Conservation (phyloP, 2,888 invertebrate genomes). For the Calameuta filiformis region DNA sequence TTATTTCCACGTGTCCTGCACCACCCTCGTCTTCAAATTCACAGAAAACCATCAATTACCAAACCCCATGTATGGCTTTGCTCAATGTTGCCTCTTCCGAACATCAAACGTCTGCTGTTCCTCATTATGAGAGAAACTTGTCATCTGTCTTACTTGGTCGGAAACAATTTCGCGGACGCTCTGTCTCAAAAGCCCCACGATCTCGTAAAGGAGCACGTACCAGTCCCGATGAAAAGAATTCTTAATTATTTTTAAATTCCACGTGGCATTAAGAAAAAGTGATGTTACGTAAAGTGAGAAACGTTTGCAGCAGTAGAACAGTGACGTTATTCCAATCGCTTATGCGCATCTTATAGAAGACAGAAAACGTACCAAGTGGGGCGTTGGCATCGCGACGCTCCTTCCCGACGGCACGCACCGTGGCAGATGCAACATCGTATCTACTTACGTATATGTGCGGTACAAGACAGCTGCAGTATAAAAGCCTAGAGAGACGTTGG, state of each 20-base stretch:
- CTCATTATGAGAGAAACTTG: not conserved
- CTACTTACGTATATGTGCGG: not conserved
- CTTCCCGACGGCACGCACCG: not conserved
- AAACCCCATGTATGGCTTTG: too few species aligned
- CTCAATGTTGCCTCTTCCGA: too few species aligned
- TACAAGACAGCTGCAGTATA: slow-evolving; percentile 40
- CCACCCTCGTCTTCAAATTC: too few species aligned
- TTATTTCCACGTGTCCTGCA: too few species aligned
- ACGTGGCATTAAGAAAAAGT: not conserved
- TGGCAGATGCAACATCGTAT: not conserved
- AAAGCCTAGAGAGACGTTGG: slow-evolving; percentile 53
- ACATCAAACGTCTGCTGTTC: not conserved
- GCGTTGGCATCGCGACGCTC: not conserved
- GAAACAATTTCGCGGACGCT: not conserved
- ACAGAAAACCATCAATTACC: too few species aligned
- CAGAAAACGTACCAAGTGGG: not conserved
- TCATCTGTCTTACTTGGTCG: not conserved
- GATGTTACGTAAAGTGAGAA: not conserved
- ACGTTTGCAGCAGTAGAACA: not conserved
- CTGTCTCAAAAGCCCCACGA: not conserved
- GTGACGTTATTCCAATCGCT: not conserved
- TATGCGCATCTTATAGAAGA: not conserved
- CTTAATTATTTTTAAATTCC: not conserved
- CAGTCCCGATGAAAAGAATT: not conserved
- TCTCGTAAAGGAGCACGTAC: not conserved